A percentile compares a stretch with the other conserved stretches of the same genome.
Conservation (phyloP, 2,113 vertebrate species). For the Larimichthys polyactis region DNA sequence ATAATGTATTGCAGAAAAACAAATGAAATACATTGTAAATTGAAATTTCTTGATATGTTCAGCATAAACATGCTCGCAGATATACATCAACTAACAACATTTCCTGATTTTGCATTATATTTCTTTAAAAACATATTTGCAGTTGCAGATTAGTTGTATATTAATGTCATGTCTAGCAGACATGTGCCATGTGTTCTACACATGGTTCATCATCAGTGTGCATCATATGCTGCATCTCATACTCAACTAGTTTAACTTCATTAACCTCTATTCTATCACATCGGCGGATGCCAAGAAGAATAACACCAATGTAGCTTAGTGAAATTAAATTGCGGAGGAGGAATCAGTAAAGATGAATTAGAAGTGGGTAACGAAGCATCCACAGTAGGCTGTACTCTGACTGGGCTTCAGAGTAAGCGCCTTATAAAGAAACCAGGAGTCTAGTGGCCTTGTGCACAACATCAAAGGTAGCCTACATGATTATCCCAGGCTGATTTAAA, state of each 20-base stretch:
- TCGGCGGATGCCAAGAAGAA: not conserved
- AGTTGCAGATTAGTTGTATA: too few relatives aligned
- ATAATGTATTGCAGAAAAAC: too few relatives aligned
- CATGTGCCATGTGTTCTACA: not conserved
- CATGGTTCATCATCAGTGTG: not conserved
- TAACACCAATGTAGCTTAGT: not conserved
- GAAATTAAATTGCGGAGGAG: not conserved
- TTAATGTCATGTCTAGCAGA: too few relatives aligned
- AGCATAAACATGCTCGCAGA: too few relatives aligned
- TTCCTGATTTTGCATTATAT: too few relatives aligned
- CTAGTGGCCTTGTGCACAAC: slow-evolving; percentile 32
- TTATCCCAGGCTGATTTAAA: slow-evolving; percentile 32
- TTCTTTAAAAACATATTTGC: too few relatives aligned
- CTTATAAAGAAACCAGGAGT: slow-evolving; percentile 1
- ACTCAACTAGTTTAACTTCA: not conserved
- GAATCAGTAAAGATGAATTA: slow-evolving; percentile 36
- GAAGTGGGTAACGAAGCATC: slow-evolving; percentile 26
- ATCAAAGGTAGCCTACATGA: slow-evolving; percentile 40
- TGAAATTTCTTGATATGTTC: too few relatives aligned
- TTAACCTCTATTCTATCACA: not conserved
- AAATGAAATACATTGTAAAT: too few relatives aligned
- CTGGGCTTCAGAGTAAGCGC: slow-evolving; percentile 6
- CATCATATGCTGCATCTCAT: not conserved
- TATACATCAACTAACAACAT: too few relatives aligned
- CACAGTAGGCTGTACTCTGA: not conserved